Base-by-base conservation (phyloP, 2,888 invertebrate species). In the Cephus pulcher region DNA sequence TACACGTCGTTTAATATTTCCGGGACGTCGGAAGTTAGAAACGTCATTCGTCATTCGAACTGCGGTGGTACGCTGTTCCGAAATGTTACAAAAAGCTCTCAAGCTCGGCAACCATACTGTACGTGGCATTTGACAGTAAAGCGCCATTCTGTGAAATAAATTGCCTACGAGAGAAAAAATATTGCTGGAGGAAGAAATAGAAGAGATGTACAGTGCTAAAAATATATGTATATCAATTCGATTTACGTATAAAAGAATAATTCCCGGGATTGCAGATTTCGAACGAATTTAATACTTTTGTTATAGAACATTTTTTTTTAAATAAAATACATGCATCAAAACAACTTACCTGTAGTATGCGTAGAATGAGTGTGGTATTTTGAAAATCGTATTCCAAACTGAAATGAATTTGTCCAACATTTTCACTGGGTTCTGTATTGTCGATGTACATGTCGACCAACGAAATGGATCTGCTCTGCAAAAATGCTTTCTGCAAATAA, bases 361-460 rank as follows among this genome's bases (percentile, higher is more conserved):
- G 96, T 87, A 98, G 93, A 89, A 97, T 97, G 88, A 98, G 94
- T 82, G 97, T 98, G 81, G 97, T 97, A 88, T 97, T 97, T 93
- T 97, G 97, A 93, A 97, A 98, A 93, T 98, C 97, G 92, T 98
- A 98, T 92, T 98, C 97, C 91, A 98, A 93, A 77, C 97, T 97
- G 93, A 98, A 98, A 92, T 98, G 97, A 87, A 98, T 98, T 93
- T 98, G 97, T 77, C 98, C 98, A 85, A 98, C 97, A 93, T 97
- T 97, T 93, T 98, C 98, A 85, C 96, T 96, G 1, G 97, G 96
- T 92, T 98, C 98, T 80, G 97, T 95, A 92, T 97, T 97, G 93
- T 98, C 98, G 92, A 97, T 97, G 93, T 97, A 97, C 97, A 98
- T 98, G 92, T 97, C 97, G 92, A 97, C 97, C 94, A 97, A 94